Evolutionary conservation across 1,140 invertebrate species (phyloP).

Genomic region (Solenopsis fugax): DNA sequence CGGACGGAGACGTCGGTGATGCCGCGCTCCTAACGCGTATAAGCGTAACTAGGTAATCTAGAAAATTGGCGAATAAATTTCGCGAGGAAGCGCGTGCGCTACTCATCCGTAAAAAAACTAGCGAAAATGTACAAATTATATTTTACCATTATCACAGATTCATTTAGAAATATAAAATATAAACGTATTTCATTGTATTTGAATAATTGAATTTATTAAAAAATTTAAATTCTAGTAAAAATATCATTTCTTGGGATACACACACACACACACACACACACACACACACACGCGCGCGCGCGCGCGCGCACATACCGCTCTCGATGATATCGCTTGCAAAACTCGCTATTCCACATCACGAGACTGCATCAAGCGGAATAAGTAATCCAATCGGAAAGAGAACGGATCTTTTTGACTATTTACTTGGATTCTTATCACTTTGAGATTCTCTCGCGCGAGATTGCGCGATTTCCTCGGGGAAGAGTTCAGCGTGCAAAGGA

Average conservation of each 20-base stretch:
- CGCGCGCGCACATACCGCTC: too few species aligned
- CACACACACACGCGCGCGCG: neutral
- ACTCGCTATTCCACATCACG: conserved; percentile 20
- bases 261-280: neutral
- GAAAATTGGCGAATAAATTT: conserved; percentile 47
- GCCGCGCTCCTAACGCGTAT: conserved; percentile 14
- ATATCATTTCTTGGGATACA: neutral
- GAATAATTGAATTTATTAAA: conserved; percentile 9
- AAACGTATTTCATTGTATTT: neutral
- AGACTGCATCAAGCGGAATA: conserved; percentile 17
- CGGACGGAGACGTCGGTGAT: conserved; percentile 9
- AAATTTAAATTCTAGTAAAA: neutral
- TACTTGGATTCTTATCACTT: conserved; percentile 46
- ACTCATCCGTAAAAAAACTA: neutral
- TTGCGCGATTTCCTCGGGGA: conserved; percentile 56
- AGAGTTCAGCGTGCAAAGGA: conserved; percentile 32
- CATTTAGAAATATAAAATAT: neutral
- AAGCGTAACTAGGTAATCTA: conserved; percentile 37
- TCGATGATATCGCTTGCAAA: neutral
- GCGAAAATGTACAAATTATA: neutral
- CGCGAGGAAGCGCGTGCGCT: neutral
- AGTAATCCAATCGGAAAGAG: conserved; percentile 16
- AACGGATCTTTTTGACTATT: conserved; percentile 48
- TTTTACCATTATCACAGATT: neutral
- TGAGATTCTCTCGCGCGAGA: conserved; percentile 26